Evolutionary conservation across 1,140 invertebrate species (phyloP).

Genomic region (Cotesia vestalis): DNA sequence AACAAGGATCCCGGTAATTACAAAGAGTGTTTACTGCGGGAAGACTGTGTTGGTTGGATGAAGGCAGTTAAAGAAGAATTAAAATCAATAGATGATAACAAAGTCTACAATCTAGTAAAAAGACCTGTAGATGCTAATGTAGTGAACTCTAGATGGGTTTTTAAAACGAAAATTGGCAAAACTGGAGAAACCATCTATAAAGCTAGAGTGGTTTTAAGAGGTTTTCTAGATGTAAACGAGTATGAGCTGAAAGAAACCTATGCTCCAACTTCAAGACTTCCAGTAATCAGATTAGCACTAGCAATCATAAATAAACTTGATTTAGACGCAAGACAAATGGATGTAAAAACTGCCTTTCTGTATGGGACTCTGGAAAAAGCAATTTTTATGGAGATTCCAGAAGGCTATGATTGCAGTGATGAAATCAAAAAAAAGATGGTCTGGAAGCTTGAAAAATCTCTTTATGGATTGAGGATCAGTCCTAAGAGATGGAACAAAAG

Average conservation of each 20-base stretch:
- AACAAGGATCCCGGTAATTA: conserved; percentile 34
- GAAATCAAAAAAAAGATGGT: conserved; percentile 30
- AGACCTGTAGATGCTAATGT: background rate
- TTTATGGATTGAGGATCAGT: conserved; percentile 42
- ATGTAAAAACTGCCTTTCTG: conserved; percentile 56
- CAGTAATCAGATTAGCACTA: conserved; percentile 32
- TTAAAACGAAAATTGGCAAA: background rate
- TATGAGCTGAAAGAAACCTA: conserved; percentile 33
- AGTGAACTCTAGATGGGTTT: conserved; percentile 5
- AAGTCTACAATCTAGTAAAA: conserved; percentile 3
- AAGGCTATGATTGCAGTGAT: conserved; percentile 31
- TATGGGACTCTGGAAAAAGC: conserved; percentile 53
- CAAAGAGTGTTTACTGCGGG: conserved; percentile 28
- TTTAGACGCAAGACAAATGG: conserved; percentile 50
- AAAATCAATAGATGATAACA: conserved; percentile 7
- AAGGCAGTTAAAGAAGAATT: conserved; percentile 12
- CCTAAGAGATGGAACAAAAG: conserved; percentile 6
- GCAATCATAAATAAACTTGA: conserved; percentile 39
- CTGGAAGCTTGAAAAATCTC: conserved; percentile 45
- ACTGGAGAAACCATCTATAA: background rate
- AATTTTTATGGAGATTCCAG: conserved; percentile 59
- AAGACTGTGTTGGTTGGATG: conserved; percentile 2
- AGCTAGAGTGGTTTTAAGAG: conserved; percentile 32
- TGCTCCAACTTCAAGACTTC: conserved; percentile 32
- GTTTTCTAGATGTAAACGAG: conserved; percentile 27